phyloP scores from a whole-genome alignment of 1,140 invertebrate species.

The Eubasilissa regina region DNA sequence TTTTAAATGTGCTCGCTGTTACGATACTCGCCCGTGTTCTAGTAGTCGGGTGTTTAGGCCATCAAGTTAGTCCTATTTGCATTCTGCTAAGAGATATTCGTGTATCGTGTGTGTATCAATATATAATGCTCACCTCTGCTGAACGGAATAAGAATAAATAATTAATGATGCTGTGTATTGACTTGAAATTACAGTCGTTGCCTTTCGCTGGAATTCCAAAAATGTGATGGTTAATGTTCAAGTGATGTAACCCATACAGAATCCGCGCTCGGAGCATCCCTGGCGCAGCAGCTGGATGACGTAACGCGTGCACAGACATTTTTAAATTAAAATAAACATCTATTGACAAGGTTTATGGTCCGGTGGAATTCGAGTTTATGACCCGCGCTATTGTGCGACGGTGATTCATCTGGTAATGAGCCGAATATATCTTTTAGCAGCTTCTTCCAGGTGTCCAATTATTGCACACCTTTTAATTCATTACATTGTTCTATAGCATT shows the following conservation, averaged over 20 bases:
- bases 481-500: background rate
- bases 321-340: constrained; percentile 7
- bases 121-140: too few relatives aligned
- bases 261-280: background rate
- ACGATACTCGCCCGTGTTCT: too few relatives aligned
- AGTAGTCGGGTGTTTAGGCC: too few relatives aligned
- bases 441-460: background rate
- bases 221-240: background rate
- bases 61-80: too few relatives aligned
- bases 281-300: background rate
- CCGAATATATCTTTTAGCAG: background rate
- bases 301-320: background rate
- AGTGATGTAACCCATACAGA: background rate
- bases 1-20: too few relatives aligned
- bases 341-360: constrained; percentile 32
- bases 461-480: constrained; percentile 4
- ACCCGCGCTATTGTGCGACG: constrained; percentile 10
- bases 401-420: constrained; percentile 1
- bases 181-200: background rate
- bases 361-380: constrained; percentile 7
- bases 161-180: too few relatives aligned
- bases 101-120: too few relatives aligned
- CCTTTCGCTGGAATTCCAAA: background rate
- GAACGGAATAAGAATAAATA: too few relatives aligned
- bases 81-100: too few relatives aligned